Conservation (phyloP, 1,140 invertebrate genomes). For the Caerostris extrusa region DNA sequence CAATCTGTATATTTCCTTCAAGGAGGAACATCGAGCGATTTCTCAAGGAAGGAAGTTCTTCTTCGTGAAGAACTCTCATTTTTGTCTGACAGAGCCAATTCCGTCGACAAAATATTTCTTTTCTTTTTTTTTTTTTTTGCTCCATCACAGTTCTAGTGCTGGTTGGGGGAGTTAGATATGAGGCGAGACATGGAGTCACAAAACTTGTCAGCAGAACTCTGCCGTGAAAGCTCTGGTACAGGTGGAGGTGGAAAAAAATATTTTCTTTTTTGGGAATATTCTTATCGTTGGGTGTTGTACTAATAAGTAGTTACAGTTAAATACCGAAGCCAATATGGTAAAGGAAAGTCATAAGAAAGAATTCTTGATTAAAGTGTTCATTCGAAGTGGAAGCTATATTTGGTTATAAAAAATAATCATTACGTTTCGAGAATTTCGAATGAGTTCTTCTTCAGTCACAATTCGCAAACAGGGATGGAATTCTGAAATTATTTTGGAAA, state of each 20-base stretch:
- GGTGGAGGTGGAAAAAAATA: neutral
- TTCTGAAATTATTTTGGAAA: too few species aligned
- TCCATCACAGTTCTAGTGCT: neutral
- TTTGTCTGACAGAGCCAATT: slow-evolving; percentile 33
- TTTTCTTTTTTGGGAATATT: neutral
- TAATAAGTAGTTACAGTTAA: neutral
- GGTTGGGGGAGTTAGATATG: neutral
- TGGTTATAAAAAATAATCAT: neutral
- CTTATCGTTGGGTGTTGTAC: neutral
- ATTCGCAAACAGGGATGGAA: too few species aligned
- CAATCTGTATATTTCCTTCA: slow-evolving; percentile 31
- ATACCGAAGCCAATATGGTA: neutral
- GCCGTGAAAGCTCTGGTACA: neutral
- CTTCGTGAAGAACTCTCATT: slow-evolving; percentile 7
- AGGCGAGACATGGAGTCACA: neutral
- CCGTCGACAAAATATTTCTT: slow-evolving; percentile 13
- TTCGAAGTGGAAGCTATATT: neutral
- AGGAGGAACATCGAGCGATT: slow-evolving; percentile 8
- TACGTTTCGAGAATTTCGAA: neutral
- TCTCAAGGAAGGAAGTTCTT: neutral
- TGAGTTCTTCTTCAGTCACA: too few species aligned
- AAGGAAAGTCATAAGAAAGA: neutral
- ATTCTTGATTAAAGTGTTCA: neutral
- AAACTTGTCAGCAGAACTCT: neutral
- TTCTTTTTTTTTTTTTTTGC: neutral